A percentile compares a stretch with the other conserved stretches of the same genome.
These are phyloP conservation scores for Drosophila jambulina DNA, from an alignment of 1,140 invertebrate genomes.

Conservation along the genomic window DNA sequence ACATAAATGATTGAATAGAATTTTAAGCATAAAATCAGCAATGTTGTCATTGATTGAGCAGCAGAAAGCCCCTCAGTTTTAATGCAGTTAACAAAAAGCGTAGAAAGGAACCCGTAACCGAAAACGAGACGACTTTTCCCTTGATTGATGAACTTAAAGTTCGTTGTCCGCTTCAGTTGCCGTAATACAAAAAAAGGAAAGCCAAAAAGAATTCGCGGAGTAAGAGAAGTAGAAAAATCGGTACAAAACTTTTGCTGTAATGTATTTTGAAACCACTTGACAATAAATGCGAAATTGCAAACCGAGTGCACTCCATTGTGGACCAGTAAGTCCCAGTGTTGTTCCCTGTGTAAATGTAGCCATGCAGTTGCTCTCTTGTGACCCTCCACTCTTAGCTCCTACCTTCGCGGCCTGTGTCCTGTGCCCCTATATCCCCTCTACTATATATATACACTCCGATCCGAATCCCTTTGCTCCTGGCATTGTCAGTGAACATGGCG, in stretches of 20 bases:
- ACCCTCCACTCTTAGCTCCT: conserved; percentile 3
- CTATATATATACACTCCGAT: conserved; percentile 19
- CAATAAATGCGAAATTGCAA: conserved; percentile 75
- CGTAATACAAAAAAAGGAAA: neutral
- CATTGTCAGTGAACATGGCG: conserved; percentile 69
- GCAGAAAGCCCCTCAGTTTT: conserved; percentile 13
- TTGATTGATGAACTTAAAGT: conserved; percentile 67
- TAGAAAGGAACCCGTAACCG: conserved; percentile 22
- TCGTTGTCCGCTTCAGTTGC: conserved; percentile 39
- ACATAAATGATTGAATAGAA: conserved; percentile 82
- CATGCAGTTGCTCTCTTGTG: conserved; percentile 34
- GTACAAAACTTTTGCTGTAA: conserved; percentile 40
- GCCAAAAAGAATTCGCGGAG: neutral
- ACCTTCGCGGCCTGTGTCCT: neutral
- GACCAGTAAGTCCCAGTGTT: conserved; percentile 29
- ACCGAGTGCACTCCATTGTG: conserved; percentile 52
- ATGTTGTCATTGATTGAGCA: conserved; percentile 77
- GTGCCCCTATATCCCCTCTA: neutral
- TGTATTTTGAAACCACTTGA: conserved; percentile 78
- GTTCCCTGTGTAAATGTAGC: conserved; percentile 57
- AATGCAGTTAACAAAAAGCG: conserved; percentile 31
- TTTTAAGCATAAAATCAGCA: conserved; percentile 70
- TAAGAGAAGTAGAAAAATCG: conserved; percentile 16
- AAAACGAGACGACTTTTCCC: conserved; percentile 10
- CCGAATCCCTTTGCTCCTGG: conserved; percentile 43